Base-by-base conservation (phyloP, 2,888 invertebrate species). In the Lamellibrachia satsuma region DNA sequence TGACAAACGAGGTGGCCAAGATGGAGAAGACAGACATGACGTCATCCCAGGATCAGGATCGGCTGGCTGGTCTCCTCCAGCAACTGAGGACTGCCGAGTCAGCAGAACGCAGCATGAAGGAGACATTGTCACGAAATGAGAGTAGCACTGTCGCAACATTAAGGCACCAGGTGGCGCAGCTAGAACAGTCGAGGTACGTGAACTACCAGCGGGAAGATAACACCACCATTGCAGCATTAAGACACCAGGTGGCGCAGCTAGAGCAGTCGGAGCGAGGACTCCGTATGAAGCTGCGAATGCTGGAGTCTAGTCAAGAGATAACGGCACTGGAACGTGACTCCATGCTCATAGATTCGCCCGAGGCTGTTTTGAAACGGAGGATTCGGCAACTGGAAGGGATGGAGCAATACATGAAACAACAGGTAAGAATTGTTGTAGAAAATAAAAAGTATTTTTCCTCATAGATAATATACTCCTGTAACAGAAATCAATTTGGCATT, bases 351-450 rank as follows among this genome's bases (percentile, higher is more conserved):
- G 96, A 96, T 55, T 94, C 95, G 91, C 95, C 96, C 7, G 96
- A 96, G 91, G 95, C 95, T 90, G 94, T 96, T 8, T 94, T 96
- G 60, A 94, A 95, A 57, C 95, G 95, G 94, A 94, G 95, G 92
- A 95, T 96, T 93, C 93, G 93, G 52, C 96, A 96, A 92, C 94
- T 96, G 93, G 95, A 96, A 94, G 95, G 95, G 91, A 94, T 95
- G 92, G 96, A 96, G 92, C 95, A 94, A 91, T 95, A 96, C 93
- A 94, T 95, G 39, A 95, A 94, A 93, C 94, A 95, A 92, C 96
- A 96, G 95, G 96, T 96, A 75, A 75, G 75, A 75, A 75, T 75
- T 15, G 15, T 75, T n/a, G 9, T 75, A 51, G 9, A 91, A 91
- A 39, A 11, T 39, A 91, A 91, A n/a, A 91, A 51, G 15, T 11